These are phyloP conservation scores for Elephas maximus DNA, from an alignment of 2,113 vertebrate species.

Conservation along the genomic window DNA sequence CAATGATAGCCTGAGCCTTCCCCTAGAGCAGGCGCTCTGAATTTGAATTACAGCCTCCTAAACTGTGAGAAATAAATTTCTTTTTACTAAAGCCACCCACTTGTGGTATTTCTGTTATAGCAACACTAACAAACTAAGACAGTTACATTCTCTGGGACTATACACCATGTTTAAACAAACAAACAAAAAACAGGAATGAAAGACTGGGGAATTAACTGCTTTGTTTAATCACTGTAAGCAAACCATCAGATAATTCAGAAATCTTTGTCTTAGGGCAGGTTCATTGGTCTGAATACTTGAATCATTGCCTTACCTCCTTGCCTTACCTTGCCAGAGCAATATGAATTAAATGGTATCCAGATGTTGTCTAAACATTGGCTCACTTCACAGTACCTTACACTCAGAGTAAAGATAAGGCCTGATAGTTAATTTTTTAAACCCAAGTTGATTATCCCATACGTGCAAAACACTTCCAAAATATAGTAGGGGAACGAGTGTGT, in stretches of 20 bases:
- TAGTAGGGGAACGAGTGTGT: constrained; percentile 25
- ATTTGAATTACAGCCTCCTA: not conserved
- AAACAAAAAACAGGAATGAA: not conserved
- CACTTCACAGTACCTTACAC: not conserved
- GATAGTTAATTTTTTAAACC: constrained; percentile 12
- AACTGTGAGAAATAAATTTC: not conserved
- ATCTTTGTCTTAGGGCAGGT: not conserved
- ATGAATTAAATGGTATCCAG: constrained; percentile 40
- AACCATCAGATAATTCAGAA: constrained; percentile 31
- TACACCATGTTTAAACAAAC: not conserved
- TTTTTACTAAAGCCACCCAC: not conserved
- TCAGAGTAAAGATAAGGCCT: constrained; percentile 29
- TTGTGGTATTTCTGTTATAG: not conserved
- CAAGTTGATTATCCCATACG: not conserved
- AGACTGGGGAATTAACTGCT: not conserved
- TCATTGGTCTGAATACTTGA: constrained; percentile 1
- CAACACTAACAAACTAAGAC: not conserved
- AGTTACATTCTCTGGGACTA: not conserved
- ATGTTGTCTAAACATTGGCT: not conserved
- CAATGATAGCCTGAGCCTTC: not conserved
- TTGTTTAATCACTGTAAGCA: constrained; percentile 26
- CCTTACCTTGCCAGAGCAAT: not conserved
- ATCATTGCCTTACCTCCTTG: not conserved
- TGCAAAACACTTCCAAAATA: constrained; percentile 42
- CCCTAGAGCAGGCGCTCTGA: not conserved